These are phyloP conservation scores for Myotis lucifugus DNA, from an alignment of 2,113 vertebrate species.

Conservation along the genomic window DNA sequence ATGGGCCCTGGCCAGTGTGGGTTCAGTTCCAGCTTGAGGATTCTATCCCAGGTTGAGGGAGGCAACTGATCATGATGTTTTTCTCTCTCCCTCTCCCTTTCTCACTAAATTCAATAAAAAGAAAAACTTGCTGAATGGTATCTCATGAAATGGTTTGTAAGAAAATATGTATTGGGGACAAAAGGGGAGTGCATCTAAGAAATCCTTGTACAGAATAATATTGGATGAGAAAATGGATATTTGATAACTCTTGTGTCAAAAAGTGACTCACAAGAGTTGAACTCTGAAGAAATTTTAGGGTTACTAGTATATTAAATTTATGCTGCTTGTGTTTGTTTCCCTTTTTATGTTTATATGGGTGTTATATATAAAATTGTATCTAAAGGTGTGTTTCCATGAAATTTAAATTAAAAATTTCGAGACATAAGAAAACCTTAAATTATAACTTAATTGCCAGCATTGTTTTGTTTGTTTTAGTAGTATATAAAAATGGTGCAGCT, in stretches of 20 bases:
- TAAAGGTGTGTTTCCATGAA: neutral
- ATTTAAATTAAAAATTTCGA: neutral
- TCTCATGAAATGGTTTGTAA: neutral
- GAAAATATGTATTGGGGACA: neutral
- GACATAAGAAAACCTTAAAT: conserved; percentile 19
- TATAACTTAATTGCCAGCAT: neutral
- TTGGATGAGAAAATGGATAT: conserved; percentile 17
- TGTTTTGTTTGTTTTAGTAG: conserved; percentile 13
- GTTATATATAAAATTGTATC: conserved; percentile 8
- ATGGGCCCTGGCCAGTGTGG: neutral
- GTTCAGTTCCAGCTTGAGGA: neutral
- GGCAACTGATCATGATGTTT: too few relatives aligned
- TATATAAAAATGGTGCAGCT: neutral
- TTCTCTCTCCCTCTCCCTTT: neutral
- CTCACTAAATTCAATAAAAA: neutral
- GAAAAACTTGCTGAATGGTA: conserved; percentile 35
- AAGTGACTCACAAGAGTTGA: conserved; percentile 23
- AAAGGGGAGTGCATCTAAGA: neutral
- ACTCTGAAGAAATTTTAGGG: conserved; percentile 27
- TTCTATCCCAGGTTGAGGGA: neutral
- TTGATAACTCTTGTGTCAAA: neutral
- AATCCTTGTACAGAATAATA: conserved; percentile 25
- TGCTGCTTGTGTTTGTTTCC: conserved; percentile 20
- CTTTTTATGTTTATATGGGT: conserved; percentile 15
- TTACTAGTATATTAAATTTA: conserved; percentile 1